Evolutionary conservation across 2,888 invertebrate genomes (phyloP).

Genomic region (Cephus nigrinus): DNA sequence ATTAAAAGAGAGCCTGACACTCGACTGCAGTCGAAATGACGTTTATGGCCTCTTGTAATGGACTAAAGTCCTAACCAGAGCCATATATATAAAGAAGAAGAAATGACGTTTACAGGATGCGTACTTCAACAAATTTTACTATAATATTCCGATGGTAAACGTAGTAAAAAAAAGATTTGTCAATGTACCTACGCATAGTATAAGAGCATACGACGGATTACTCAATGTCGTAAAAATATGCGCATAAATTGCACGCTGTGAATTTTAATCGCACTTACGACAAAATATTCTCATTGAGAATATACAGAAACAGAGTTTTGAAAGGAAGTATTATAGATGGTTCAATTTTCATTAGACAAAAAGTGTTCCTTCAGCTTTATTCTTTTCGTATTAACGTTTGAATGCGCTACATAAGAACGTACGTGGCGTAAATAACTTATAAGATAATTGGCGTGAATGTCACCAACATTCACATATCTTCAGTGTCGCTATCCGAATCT

Average conservation of each 20-base stretch:
- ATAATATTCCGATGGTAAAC: neutral
- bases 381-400: neutral
- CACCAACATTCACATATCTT: slow-evolving; percentile 72
- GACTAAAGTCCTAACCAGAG: no score
- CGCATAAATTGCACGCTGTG: neutral
- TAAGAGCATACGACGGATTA: neutral
- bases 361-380: neutral
- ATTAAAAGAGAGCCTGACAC: neutral
- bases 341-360: neutral
- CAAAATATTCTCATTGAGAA: neutral
- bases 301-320: neutral
- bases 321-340: neutral
- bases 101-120: neutral
- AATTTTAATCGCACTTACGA: neutral
- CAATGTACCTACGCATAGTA: neutral
- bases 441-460: neutral
- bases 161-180: neutral
- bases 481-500: slow-evolving; percentile 86
- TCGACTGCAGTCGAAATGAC: neutral
- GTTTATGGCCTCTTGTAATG: no score
- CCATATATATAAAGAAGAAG: no score
- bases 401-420: neutral
- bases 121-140: neutral
- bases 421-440: neutral
- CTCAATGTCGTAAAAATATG: neutral